Conservation (phyloP, 2,888 invertebrate genomes). For the Limenitis camilla region DNA sequence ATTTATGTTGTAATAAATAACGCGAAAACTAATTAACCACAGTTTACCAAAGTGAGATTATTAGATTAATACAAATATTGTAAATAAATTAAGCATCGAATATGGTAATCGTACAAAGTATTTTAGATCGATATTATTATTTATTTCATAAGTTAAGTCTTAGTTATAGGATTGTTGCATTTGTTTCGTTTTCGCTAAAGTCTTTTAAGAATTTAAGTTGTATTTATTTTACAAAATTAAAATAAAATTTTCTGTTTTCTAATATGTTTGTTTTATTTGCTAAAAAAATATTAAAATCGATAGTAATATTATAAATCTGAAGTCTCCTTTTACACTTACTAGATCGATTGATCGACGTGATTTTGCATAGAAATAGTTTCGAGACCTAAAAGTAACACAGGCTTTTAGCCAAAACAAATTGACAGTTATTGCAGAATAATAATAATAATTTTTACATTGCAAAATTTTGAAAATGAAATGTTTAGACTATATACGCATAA, state of each 20-base stretch:
- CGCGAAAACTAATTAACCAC: conserved; percentile 65
- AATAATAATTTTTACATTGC: too few species aligned
- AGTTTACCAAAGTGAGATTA: conserved; percentile 77
- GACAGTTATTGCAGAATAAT: too few species aligned
- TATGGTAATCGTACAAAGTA: conserved; percentile 62
- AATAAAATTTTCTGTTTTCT: conserved; percentile 63
- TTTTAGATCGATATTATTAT: conserved; percentile 49
- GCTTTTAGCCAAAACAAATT: too few species aligned
- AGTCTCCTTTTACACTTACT: too few species aligned
- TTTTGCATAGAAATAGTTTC: too few species aligned
- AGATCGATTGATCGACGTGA: too few species aligned
- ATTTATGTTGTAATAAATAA: conserved; percentile 23
- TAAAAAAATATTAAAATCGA: too few species aligned
- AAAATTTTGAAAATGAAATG: too few species aligned
- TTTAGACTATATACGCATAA: too few species aligned
- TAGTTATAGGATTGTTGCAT: conserved; percentile 59
- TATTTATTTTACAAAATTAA: conserved; percentile 65
- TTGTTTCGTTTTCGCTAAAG: conserved; percentile 67
- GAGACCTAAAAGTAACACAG: too few species aligned
- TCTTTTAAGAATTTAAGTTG: conserved; percentile 56
- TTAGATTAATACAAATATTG: conserved; percentile 48
- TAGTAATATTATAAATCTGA: too few species aligned
- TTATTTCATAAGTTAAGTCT: conserved; percentile 51
- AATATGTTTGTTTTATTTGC: conserved; percentile 26
- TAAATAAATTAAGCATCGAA: conserved; percentile 34